phyloP scores from a whole-genome alignment of 2,797 vertebrate species.

The Microctenopoma stevenorrisi region DNA sequence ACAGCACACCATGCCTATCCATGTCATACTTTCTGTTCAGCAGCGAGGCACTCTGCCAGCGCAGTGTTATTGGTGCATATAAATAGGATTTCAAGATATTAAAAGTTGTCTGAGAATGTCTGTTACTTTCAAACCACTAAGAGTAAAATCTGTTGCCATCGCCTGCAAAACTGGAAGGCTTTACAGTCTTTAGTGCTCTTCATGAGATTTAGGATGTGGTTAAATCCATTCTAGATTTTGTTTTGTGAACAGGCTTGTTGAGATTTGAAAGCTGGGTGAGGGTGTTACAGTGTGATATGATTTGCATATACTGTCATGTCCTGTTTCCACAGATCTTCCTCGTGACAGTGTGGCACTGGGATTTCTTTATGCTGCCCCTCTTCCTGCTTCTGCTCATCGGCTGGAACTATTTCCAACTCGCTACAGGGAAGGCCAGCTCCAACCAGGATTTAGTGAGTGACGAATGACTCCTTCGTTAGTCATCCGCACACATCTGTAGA shows the following conservation, averaged over 20 bases:
- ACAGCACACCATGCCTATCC: slow-evolving; percentile 66
- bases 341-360: slow-evolving; percentile 92
- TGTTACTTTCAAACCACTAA: slow-evolving; percentile 65
- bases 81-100: slow-evolving; percentile 80
- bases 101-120: slow-evolving; percentile 74
- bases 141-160: slow-evolving; percentile 68
- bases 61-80: slow-evolving; percentile 68
- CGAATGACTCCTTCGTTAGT: slow-evolving; percentile 17
- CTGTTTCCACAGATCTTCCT: slow-evolving; percentile 90
- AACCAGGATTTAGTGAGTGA: slow-evolving; percentile 91
- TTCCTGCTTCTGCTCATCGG: slow-evolving; percentile 90
- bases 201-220: slow-evolving; percentile 61
- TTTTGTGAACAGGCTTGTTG: slow-evolving; percentile 58
- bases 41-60: slow-evolving; percentile 70
- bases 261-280: slow-evolving; percentile 56
- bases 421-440: slow-evolving; percentile 80
- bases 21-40: slow-evolving; percentile 72
- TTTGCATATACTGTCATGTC: slow-evolving; percentile 63
- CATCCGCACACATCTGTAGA: slow-evolving; percentile 18
- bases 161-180: slow-evolving; percentile 58
- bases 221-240: slow-evolving; percentile 71
- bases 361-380: slow-evolving; percentile 97
- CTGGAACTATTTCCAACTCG: slow-evolving; percentile 90
- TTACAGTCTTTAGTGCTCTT: slow-evolving; percentile 57
- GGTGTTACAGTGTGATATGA: slow-evolving; percentile 50